Percentiles rank a stretch among this genome's conserved stretches.
These are phyloP conservation scores for Decapterus maruadsi DNA, from an alignment of 2,797 vertebrate genomes.

Conservation along the genomic window DNA sequence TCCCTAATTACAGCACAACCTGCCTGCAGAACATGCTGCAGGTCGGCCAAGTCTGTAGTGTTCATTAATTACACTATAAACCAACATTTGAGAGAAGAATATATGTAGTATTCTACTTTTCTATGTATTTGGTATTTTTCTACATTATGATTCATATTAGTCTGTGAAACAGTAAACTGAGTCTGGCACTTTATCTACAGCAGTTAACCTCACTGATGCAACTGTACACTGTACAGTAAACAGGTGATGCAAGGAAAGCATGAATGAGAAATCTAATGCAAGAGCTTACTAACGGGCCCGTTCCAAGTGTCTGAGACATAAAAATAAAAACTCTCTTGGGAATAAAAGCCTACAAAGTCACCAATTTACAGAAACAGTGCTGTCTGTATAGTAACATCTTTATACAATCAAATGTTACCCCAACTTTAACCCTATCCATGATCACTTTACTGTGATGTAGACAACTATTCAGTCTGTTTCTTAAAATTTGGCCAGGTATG, in stretches of 20 bases:
- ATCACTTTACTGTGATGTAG: background rate
- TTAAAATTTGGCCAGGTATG: too few species aligned
- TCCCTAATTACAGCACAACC: background rate
- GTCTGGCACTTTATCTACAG: constrained; percentile 16
- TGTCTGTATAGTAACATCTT: constrained; percentile 11
- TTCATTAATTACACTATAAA: background rate
- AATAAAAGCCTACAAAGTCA: constrained; percentile 19
- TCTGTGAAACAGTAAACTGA: constrained; percentile 5
- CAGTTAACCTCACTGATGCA: constrained; percentile 73
- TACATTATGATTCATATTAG: background rate
- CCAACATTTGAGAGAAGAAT: background rate
- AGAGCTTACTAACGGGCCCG: constrained; percentile 72
- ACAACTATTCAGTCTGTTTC: background rate
- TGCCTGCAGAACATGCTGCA: background rate
- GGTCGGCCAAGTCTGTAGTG: background rate
- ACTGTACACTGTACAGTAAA: constrained; percentile 69
- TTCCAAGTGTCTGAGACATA: constrained; percentile 17
- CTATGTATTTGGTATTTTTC: background rate
- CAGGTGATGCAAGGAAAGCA: constrained; percentile 84
- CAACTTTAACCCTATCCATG: background rate
- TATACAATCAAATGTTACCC: background rate
- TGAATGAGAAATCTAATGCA: constrained; percentile 80
- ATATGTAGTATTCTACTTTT: background rate
- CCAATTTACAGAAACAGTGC: background rate
- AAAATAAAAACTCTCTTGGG: background rate